phyloP scores from a whole-genome alignment of 2,888 invertebrate genomes.

The Prosapia bicincta region DNA sequence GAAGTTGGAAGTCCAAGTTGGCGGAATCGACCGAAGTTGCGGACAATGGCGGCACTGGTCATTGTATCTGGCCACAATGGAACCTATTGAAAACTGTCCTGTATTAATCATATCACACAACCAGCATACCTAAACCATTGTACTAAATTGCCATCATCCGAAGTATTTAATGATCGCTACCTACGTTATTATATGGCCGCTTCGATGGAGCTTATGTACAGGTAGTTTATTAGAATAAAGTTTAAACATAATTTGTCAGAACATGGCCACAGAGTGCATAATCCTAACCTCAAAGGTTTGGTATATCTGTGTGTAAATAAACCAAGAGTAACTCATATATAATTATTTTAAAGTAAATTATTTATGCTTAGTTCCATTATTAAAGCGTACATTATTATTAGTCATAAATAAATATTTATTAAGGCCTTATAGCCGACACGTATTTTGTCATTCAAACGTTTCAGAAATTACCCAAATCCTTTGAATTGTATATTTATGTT shows the following conservation, averaged over 20 bases:
- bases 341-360: too few relatives aligned
- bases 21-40: neutral
- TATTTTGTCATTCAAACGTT: too few relatives aligned
- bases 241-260: neutral
- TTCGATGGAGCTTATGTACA: neutral
- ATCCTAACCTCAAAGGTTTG: too few relatives aligned
- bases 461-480: too few relatives aligned
- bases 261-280: too few relatives aligned
- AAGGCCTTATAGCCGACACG: too few relatives aligned
- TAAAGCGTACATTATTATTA: too few relatives aligned
- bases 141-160: neutral
- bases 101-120: constrained; percentile 2
- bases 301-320: too few relatives aligned
- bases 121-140: neutral
- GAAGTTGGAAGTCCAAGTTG: neutral
- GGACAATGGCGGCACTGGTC: neutral
- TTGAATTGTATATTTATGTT: too few relatives aligned
- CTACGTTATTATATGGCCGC: neutral
- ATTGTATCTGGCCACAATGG: neutral
- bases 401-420: too few relatives aligned
- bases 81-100: neutral
- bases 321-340: too few relatives aligned
- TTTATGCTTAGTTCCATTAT: too few relatives aligned
- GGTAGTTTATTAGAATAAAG: neutral
- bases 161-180: neutral